Base-by-base conservation (phyloP, 64 coral and sea anemone genomes). In the Porites australiensis region DNA sequence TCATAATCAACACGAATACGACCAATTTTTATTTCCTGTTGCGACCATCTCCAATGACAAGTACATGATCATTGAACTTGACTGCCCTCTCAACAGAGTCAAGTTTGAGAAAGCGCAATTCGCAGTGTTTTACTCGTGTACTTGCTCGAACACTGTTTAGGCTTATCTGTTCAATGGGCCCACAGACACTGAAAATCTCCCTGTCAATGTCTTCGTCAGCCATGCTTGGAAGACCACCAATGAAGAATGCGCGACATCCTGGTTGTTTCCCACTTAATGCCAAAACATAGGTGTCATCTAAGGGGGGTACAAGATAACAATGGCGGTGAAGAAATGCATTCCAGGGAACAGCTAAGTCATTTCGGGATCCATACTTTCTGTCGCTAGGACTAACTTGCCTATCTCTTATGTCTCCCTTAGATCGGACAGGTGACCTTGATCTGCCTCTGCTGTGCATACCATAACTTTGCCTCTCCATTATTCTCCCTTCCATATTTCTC, bases 161-260 rank as follows among this genome's bases (percentile, higher is more conserved):
- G 16, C 78, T 91, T 43, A 97, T 88, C 1, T 76, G 86, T 73
- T 93, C 69, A 37, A 97, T 94, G 19, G 58, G 37, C 49, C 95
- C 95, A 88, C 92, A 97, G 3, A 88, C 76, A 82, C 59, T 67
- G 52, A 96, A 96, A 44, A 96, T 90, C 61, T 96, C 95, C 57
- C 67, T 90, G 12, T 93, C 62, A n/a, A 96, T 96, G 47, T 90
- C 87, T 54, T 96, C 73, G 76, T 89, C 93, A 51, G 93, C 85
- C 46, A 92, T 74, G 19, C 72, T 72, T 13, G 95, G 95, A 65
- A 96, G 54, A 16, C 91, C 82, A 72, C 87, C 91, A 60, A 96
- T 87, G 20, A 93, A 94, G 12, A 96, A 70, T 61, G 95, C 72
- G 48, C 81, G 91, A 45, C 95, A 96, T 54, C 95, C 95, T 47